Base-by-base conservation (phyloP, 1,140 invertebrate species). In the Theocolax elegans region DNA sequence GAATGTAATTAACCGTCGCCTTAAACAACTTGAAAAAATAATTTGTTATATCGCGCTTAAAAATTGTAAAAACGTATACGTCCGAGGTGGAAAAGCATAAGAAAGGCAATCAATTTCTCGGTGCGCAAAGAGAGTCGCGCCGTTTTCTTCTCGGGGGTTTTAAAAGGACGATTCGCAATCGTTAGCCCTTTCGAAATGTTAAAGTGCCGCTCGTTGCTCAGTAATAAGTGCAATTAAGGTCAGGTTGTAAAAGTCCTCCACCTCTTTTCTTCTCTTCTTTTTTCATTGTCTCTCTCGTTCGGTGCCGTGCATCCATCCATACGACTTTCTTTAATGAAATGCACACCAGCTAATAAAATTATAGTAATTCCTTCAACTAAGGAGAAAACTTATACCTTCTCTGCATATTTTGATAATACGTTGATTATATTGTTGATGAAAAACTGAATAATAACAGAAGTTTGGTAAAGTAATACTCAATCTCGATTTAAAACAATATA, bases 181-280 rank as follows among this genome's bases (percentile, higher is more conserved):
- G 72, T 75, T 75, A 73, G 73, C 44, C 65, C 38, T 65, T 63
- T 69, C 71, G 75, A 75, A 73, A 77, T 75, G 72, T 74, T 67
- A 72, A 58, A 72, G 74, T 64, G 64, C 60, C 72, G 72, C 67
- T 76, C 76, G 73, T 77, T 75, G 72, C 63, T 17, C 53, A 48
- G 74, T 79, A 77, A 77, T 79, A 77, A 77, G 73, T 71, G 73
- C 77, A 79, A 79, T 79, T 79, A 77, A 79, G 77, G 74, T 71
- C 72, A 75, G 75, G 75, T 53, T 71, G 75, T 77, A 77, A 79
- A 79, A 77, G 62, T 48, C 19, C 58, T 69, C 65, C 40, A 59
- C 42, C 59, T 60, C 48, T 59, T 25, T 42, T 71, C 54, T 65
- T 27, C 58, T 21, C 49, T 35, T 35, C 48, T 19, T 31, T 29